Evolutionary conservation across 2,797 vertebrate genomes (phyloP), one percentile per base, ranked within the genome.

Genomic region (Calcarius lapponicus): DNA sequence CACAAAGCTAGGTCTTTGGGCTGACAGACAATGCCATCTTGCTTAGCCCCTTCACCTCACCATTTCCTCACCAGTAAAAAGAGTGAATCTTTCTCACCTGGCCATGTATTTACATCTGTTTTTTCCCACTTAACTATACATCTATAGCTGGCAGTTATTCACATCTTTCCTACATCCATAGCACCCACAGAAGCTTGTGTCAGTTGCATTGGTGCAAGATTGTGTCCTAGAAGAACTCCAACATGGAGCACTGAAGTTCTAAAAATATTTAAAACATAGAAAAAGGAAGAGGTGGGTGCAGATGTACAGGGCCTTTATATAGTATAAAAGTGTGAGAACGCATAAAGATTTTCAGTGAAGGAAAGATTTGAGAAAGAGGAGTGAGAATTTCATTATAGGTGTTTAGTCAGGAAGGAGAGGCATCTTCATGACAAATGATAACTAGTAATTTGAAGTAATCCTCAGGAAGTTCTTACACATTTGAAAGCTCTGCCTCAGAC

Each of bases 251-350:
- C 11, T 95, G 80, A 90, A 92, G 92, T 85, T 88, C 88, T 91
- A 94, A 96, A 95, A 96, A 88, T 80, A 94, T 91, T 96, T 94
- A 85, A 94, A 91, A 88, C 34, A 61, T 40, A 92, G 71, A 82
- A 88, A 92, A 95, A 94, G 75, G 86, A 97, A 95, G 93, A 95
- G 95, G 90, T 95, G 95, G 93, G 69, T 94, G 85, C 78, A 95
- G 89, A 92, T 88, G 96, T 70, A 94, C 89, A 83, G 51, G 86
- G 67, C 88, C 97, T 97, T 98, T 98, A 97, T 97, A 97, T 97
- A 97, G 97, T 34, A 78, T 72, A 64, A 13, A 89, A 94, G 91
- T 97, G 97, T 96, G 96, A 98, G 95, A 92, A 96, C 2, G 11
- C 92, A 96, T 92, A 93, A 96, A 95, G 95, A 96, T 80, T 94